Base-by-base conservation (phyloP, 2,888 invertebrate species). In the Drosophila leonis region DNA sequence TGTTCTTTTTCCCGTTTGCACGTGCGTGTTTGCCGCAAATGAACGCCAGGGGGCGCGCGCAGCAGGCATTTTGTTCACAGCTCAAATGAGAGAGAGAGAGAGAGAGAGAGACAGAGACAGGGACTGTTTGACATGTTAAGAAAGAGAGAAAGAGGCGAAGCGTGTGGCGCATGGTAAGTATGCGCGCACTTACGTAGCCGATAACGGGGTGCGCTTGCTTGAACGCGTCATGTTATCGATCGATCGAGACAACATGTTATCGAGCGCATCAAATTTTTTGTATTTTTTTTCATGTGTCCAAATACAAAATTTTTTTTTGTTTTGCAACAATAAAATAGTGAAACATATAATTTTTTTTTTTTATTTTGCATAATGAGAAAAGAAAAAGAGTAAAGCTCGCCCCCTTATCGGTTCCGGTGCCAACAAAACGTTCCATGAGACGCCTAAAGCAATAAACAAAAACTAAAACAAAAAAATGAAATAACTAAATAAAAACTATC, bases 141-240 rank as follows among this genome's bases (percentile, higher is more conserved):
- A 78, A 67, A 55, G 42, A 64, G 46, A 37, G 52, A 78, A 67
- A 55, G 42, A 64, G 46, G 64, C 59, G 52, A 72, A 80, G 70
- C 78, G 77, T 80, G 78, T 80, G 77, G 83, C 88, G 90, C 89
- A 86, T 91, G 91, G 91, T 91, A 91, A 91, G 91, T 91, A 91
- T 91, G 82, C 91, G 90, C 91, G 82, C 82, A 78, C 85, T 72
- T 29, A 46, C 64, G 81, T 74, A 86, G 49, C 65, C 84, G 89
- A 84, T 88, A 88, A 88, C 87, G 84, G 84, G 83, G 83, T 84
- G 88, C 46, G 54, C 51, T 52, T 44, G 54, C 41, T 62, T 60
- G 27, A n/a, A 46, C 27, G 46, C 15, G 46, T 46, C 15, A 46
- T 46, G 18, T 56, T 66, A 82, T 64, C 68, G 77, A 82, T 64